These are phyloP conservation scores for Galaxias olidus DNA, from an alignment of 2,797 vertebrate genomes.

Conservation along the genomic window DNA sequence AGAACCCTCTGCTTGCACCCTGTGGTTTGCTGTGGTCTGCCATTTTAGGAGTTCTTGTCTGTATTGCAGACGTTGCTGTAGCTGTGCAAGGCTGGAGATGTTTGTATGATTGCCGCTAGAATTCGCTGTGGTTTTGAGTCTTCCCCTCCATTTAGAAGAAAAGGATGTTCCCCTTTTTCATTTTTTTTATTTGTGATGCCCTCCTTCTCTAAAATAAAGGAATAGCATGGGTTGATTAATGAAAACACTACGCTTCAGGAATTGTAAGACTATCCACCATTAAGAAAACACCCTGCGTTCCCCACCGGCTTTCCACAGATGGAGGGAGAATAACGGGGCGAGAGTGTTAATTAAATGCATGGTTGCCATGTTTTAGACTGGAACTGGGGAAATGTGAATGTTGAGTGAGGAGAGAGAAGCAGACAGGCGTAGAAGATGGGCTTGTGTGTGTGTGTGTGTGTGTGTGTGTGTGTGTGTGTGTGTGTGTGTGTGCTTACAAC, in stretches of 20 bases:
- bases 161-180: slow-evolving; percentile 10
- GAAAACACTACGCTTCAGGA: slow-evolving; percentile 29
- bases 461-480: background rate
- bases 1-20: background rate
- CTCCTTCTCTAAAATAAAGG: slow-evolving; percentile 20
- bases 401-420: slow-evolving; percentile 4
- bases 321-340: slow-evolving; percentile 17
- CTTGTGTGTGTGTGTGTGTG: background rate
- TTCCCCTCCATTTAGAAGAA: background rate
- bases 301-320: slow-evolving; percentile 30
- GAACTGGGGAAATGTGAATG: slow-evolving; percentile 15
- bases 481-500: background rate
- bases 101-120: background rate
- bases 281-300: background rate
- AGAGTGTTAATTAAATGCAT: slow-evolving; percentile 36
- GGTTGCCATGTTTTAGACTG: slow-evolving; percentile 8
- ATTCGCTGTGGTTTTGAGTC: slow-evolving; percentile 2
- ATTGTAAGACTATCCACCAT: slow-evolving; percentile 16
- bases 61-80: background rate
- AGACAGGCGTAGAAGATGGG: slow-evolving; percentile 16
- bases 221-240: slow-evolving; percentile 30
- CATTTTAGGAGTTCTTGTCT: slow-evolving; percentile 22
- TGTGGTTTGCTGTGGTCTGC: slow-evolving; percentile 31
- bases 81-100: slow-evolving; percentile 23
- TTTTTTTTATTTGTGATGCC: background rate